Conservation (phyloP, 2,888 invertebrate species). For the Xanthia togata region DNA sequence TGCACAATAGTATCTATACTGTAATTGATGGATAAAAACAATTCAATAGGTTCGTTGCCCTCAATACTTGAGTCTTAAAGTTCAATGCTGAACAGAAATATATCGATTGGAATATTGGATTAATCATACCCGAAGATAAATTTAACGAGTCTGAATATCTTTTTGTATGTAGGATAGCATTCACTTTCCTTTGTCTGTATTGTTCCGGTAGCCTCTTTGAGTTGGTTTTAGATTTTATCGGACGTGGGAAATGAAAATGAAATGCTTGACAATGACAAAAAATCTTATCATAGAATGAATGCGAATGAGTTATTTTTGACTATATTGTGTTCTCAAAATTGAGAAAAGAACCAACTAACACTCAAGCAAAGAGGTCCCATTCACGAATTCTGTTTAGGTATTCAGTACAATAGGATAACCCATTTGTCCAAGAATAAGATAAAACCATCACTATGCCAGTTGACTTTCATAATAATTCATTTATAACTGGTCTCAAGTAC, state of each 20-base stretch:
- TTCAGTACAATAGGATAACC: background rate
- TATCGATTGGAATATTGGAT: slow-evolving; percentile 57
- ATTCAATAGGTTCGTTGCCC: slow-evolving; percentile 63
- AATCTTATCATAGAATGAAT: slow-evolving; percentile 1
- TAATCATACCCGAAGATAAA: slow-evolving; percentile 62
- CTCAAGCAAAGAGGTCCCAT: background rate
- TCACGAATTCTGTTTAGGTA: background rate
- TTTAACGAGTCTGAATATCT: slow-evolving; percentile 34
- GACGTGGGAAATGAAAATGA: slow-evolving; percentile 43
- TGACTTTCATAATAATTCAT: slow-evolving; percentile 16
- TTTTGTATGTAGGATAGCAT: slow-evolving; percentile 6
- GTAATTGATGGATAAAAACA: slow-evolving; percentile 55
- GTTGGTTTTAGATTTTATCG: slow-evolving; percentile 20
- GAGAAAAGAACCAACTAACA: background rate
- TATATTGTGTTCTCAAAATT: background rate
- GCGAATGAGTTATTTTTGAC: background rate
- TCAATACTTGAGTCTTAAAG: slow-evolving; percentile 55
- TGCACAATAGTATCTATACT: slow-evolving; percentile 32
- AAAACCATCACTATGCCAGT: background rate
- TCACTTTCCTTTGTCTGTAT: slow-evolving; percentile 49
- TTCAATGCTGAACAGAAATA: slow-evolving; percentile 63
- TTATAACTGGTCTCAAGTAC: background rate
- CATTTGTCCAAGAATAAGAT: background rate
- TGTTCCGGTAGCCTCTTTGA: slow-evolving; percentile 21
- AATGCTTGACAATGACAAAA: background rate